These are phyloP conservation scores for Pterocles gutturalis DNA, from an alignment of 2,113 vertebrate species.

Conservation along the genomic window DNA sequence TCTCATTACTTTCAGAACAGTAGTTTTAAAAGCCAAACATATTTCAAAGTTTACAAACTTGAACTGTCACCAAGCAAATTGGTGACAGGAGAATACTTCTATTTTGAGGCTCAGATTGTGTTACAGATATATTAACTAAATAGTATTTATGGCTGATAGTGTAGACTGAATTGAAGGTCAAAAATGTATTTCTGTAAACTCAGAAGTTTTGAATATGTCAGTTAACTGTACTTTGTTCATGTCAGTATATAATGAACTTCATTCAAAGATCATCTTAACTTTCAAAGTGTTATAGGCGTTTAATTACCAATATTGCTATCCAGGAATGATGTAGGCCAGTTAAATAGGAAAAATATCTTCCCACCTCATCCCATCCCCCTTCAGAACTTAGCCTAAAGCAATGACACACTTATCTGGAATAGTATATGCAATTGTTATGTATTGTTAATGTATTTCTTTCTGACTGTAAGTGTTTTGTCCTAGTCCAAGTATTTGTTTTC, in stretches of 20 bases:
- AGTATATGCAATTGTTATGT: not conserved
- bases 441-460: not conserved
- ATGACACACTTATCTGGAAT: not conserved
- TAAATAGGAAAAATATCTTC: not conserved
- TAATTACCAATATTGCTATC: not conserved
- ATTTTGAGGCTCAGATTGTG: not conserved
- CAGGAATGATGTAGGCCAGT: not conserved
- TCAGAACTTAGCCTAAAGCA: not conserved
- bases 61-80: not conserved
- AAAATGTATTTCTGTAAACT: not conserved
- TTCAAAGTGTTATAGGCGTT: not conserved
- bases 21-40: not conserved
- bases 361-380: accelerated
- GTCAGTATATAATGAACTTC: not conserved
- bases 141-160: not conserved
- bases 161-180: not conserved
- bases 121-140: not conserved
- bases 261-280: not conserved
- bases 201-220: not conserved
- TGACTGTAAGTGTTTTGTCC: not conserved
- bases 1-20: not conserved
- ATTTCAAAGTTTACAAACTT: not conserved
- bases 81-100: not conserved
- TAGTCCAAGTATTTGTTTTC: not conserved
- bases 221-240: not conserved